phyloP scores from a whole-genome alignment of 2,888 invertebrate species.

The Bunonema sp. region DNA sequence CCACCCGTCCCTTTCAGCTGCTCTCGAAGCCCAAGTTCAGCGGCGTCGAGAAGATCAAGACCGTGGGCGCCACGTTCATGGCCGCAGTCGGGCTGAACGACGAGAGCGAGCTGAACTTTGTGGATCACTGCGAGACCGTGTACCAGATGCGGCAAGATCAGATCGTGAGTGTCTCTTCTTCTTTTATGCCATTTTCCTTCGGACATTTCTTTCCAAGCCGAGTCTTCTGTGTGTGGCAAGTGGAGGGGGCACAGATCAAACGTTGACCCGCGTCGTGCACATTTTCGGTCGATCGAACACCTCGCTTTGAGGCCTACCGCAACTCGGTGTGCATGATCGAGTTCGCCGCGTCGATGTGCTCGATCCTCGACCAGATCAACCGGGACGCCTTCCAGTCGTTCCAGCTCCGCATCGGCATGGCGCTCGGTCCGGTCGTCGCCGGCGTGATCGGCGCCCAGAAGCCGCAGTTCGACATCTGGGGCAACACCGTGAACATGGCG shows the following conservation, averaged over 20 bases:
- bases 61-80: conserved; percentile 95
- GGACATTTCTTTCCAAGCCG: background rate
- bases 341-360: conserved; percentile 78
- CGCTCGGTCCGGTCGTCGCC: conserved; percentile 79
- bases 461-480: conserved; percentile 96
- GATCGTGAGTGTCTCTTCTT: background rate
- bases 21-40: conserved; percentile 82
- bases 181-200: conserved; percentile 6
- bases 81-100: conserved; percentile 68
- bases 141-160: too few relatives aligned
- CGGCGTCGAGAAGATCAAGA: conserved; percentile 91
- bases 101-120: too few relatives aligned
- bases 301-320: conserved; percentile 17
- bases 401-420: conserved; percentile 77
- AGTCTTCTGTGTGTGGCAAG: background rate
- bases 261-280: background rate
- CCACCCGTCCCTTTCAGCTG: conserved; percentile 52
- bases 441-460: conserved; percentile 92
- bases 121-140: too few relatives aligned
- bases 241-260: conserved; percentile 1
- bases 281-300: background rate
- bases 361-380: conserved; percentile 80
- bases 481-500: conserved; percentile 91
- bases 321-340: conserved; percentile 78
- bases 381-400: conserved; percentile 89